Evolutionary conservation across 1,140 invertebrate genomes (phyloP).

Genomic region (Orussus abietinus): DNA sequence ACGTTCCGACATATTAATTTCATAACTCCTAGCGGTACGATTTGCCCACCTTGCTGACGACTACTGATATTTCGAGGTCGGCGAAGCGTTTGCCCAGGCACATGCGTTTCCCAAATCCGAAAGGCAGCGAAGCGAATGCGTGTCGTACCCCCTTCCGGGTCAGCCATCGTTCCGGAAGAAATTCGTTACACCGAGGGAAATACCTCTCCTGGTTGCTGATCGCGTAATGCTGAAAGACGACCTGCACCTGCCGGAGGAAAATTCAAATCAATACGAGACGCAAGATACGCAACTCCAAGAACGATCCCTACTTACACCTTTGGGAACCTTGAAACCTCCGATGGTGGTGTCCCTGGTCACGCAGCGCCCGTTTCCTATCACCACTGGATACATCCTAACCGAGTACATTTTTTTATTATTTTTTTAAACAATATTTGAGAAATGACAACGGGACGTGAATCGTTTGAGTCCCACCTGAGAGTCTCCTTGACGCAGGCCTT

Average conservation of each 20-base stretch:
- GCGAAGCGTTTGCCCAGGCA: conserved; percentile 79
- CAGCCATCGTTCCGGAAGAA: conserved; percentile 76
- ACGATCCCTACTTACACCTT: conserved; percentile 65
- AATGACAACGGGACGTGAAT: too few species aligned
- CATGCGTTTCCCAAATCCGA: conserved; percentile 78
- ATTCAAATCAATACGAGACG: conserved; percentile 1
- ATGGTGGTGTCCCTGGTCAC: conserved; percentile 75
- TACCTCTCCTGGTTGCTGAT: conserved; percentile 72
- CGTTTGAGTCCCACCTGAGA: conserved; percentile 68
- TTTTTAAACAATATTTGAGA: too few species aligned
- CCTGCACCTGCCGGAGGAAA: conserved; percentile 63
- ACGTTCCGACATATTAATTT: too few species aligned
- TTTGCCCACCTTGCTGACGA: conserved; percentile 70
- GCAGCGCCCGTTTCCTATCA: conserved; percentile 80
- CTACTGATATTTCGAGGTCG: conserved; percentile 72
- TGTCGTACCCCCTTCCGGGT: conserved; percentile 48
- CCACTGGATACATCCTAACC: conserved; percentile 79
- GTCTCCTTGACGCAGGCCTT: conserved; percentile 88
- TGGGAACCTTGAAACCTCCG: conserved; percentile 79
- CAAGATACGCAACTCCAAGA: too few species aligned
- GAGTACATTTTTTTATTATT: conserved; percentile 12
- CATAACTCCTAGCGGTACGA: too few species aligned
- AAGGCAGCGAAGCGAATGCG: conserved; percentile 75
- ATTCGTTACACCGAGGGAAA: conserved; percentile 64
- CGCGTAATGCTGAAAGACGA: conserved; percentile 78